Conservation (phyloP, 2,797 vertebrate species). For the Argyrosomus regius region DNA sequence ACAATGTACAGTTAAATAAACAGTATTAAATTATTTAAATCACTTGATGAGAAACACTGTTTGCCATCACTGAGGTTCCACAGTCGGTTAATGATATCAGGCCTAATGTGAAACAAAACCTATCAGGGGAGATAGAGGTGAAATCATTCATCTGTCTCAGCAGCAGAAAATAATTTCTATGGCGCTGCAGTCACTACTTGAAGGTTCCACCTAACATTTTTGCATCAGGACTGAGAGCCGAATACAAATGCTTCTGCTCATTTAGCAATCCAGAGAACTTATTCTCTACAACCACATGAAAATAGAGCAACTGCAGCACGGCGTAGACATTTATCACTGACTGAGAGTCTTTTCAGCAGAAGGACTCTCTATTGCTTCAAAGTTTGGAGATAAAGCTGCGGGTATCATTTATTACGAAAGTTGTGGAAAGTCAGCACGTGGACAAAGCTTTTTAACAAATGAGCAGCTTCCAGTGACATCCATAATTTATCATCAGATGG, state of each 20-base stretch:
- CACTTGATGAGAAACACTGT: not conserved
- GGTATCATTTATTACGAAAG: conserved; percentile 41
- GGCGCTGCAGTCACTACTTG: conserved; percentile 24
- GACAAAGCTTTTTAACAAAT: conserved; percentile 3
- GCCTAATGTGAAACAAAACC: conserved; percentile 31
- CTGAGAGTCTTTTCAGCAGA: conserved; percentile 23
- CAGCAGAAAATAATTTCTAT: conserved; percentile 14
- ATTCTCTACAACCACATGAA: conserved; percentile 27
- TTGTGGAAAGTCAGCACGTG: conserved; percentile 12
- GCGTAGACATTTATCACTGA: conserved; percentile 42
- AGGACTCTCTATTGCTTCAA: conserved; percentile 4
- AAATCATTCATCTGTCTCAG: conserved; percentile 31
- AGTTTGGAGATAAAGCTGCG: conserved; percentile 54
- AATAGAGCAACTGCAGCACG: conserved; percentile 30
- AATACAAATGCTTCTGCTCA: conserved; percentile 18
- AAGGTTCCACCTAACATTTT: conserved; percentile 7
- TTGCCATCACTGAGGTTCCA: not conserved
- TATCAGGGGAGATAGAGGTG: conserved; percentile 40
- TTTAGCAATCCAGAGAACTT: conserved; percentile 16
- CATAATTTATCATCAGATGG: conserved; percentile 31
- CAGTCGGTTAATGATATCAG: conserved; percentile 1
- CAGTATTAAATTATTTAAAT: too few species aligned
- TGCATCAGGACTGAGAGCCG: not conserved
- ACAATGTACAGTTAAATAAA: not conserved
- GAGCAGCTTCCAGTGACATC: conserved; percentile 22